Conservation (phyloP, 2,113 vertebrate genomes). For the Anhinga rufa region DNA sequence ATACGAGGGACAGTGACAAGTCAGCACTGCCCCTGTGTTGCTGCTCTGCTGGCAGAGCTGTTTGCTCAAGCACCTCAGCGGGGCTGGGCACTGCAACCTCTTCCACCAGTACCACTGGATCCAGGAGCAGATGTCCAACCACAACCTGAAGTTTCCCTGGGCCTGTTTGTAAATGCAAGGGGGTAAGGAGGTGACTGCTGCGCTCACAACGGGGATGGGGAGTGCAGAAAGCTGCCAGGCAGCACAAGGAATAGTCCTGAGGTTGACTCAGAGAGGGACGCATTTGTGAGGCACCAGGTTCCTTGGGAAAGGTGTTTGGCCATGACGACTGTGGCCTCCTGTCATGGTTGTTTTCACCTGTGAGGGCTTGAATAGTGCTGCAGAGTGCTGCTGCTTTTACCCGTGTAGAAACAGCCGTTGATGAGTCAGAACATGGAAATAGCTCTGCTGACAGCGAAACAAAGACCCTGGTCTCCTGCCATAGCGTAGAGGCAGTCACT, state of each 20-base stretch:
- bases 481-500: neutral
- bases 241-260: neutral
- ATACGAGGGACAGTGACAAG: neutral
- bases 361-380: neutral
- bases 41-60: neutral
- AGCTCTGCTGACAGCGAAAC: slow-evolving; percentile 27
- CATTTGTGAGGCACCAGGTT: neutral
- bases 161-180: neutral
- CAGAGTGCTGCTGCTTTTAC: slow-evolving; percentile 1
- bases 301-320: neutral
- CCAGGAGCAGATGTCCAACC: neutral
- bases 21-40: neutral
- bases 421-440: slow-evolving; percentile 49
- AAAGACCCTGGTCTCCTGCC: slow-evolving; percentile 39
- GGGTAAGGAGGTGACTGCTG: neutral
- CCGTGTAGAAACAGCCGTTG: neutral
- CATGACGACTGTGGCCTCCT: neutral
- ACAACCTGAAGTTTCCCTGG: neutral
- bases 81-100: neutral
- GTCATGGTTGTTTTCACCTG: neutral
- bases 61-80: neutral
- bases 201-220: rapidly evolving
- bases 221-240: neutral
- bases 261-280: neutral
- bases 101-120: neutral